Percentiles rank a stretch among this genome's conserved stretches.
Conservation (phyloP, 2,888 invertebrate species). For the Caenorhabditis doughertyi region DNA sequence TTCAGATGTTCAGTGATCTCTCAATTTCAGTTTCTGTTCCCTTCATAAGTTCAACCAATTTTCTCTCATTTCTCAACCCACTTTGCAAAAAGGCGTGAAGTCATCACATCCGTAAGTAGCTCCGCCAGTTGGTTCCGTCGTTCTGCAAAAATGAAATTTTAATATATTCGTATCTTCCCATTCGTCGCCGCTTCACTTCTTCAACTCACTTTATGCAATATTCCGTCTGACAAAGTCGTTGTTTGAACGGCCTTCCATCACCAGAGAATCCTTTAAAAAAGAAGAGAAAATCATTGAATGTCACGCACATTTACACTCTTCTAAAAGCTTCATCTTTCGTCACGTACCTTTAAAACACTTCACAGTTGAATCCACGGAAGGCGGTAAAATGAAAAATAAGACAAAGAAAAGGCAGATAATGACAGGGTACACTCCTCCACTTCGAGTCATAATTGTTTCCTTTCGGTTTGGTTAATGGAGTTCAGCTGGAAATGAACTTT, state of each 20-base stretch:
- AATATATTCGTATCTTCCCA: not conserved
- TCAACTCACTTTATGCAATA: conserved; percentile 62
- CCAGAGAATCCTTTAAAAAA: conserved; percentile 56
- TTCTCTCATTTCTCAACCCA: conserved; percentile 13
- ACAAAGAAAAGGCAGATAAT: conserved; percentile 22
- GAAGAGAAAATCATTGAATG: conserved; percentile 8
- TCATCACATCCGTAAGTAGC: conserved; percentile 66
- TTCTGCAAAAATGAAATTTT: conserved; percentile 48
- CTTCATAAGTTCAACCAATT: not conserved
- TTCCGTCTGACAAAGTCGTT: conserved; percentile 63
- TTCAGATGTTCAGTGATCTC: no score
- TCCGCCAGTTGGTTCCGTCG: conserved; percentile 52
- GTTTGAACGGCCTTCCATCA: conserved; percentile 60
- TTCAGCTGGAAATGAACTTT: conserved; percentile 38
- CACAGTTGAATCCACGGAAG: conserved; percentile 29
- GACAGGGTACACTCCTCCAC: conserved; percentile 28
- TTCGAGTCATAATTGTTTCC: conserved; percentile 44
- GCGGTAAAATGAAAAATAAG: conserved; percentile 20
- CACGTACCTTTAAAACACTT: conserved; percentile 60
- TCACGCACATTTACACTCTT: conserved; percentile 32
- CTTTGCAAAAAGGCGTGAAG: conserved; percentile 63
- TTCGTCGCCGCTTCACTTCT: not conserved
- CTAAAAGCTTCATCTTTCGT: not conserved
- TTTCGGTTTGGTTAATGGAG: not conserved
- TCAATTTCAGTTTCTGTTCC: not conserved